A percentile compares a stretch with the other conserved stretches of the same genome.
phyloP scores from a whole-genome alignment of 2,113 vertebrate genomes.

The Odocoileus virginianus region DNA sequence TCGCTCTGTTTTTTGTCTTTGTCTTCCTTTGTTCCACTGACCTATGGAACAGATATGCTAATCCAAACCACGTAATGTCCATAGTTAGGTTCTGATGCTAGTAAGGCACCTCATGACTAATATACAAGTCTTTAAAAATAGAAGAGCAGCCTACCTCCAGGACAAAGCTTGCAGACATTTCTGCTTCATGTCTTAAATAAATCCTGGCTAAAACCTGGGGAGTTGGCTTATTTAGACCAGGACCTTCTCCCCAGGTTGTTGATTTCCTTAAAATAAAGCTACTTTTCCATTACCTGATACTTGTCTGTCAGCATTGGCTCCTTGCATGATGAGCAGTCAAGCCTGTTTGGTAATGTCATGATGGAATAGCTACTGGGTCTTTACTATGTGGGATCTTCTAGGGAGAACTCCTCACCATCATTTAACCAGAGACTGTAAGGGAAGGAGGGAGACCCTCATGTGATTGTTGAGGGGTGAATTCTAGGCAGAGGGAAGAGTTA shows the following conservation, averaged over 20 bases:
- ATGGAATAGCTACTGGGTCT: background rate
- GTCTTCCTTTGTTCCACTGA: background rate
- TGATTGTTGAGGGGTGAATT: background rate
- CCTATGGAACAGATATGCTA: background rate
- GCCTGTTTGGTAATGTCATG: background rate
- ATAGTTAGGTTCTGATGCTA: background rate
- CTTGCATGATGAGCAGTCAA: background rate
- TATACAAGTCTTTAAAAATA: background rate
- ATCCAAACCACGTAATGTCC: background rate
- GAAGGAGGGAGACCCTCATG: background rate
- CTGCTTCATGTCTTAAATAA: background rate
- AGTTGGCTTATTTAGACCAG: background rate
- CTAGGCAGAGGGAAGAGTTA: background rate
- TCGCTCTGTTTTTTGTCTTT: background rate
- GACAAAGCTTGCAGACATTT: background rate
- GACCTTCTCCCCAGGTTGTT: background rate
- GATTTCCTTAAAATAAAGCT: background rate
- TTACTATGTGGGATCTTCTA: background rate
- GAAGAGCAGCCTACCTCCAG: background rate
- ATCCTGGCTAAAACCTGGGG: background rate
- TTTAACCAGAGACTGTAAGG: background rate
- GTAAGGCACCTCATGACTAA: background rate
- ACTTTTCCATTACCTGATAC: background rate
- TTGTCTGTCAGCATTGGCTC: background rate
- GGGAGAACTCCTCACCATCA: background rate